Evolutionary conservation across 2,888 invertebrate genomes (phyloP), one percentile per base, ranked within the genome.

Genomic region (Mesorhabditis belari): DNA sequence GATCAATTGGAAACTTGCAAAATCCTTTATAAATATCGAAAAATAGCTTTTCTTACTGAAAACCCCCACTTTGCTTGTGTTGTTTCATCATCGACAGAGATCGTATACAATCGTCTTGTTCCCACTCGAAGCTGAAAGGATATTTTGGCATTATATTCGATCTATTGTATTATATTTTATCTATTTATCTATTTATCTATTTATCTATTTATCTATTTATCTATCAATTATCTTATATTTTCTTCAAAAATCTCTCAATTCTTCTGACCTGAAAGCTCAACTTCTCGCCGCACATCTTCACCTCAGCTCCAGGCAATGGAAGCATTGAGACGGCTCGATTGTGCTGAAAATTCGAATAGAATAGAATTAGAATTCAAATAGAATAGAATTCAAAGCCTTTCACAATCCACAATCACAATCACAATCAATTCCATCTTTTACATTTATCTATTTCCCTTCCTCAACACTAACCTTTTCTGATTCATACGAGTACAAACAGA

Each of bases 281-380:
- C 55, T 70, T 71, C 51, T 77, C 78, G 9, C 71, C 68, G 52
- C 65, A 65, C 44, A 71, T 65, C 28, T 65, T 63, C 5, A 71
- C 69, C 52, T 77, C 76, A 57, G 78, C 77, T 2, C 80, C 80
- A 5, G 80, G 70, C 9, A 80, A 67, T 0, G 80, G 80, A 5
- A 80, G 66, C 77, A 80, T 79, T 4, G 76, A 66, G 17, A 77
- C 54, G 5, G 80, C 80, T 3, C 65, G 65, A 0, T 61, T 62
- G 55, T 76, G 79, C 78, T 79, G 61, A 21, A 77, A 69, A 21
- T 55, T 27, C 53, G 28, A 19, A 26, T 29, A 21, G n/a, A n/a
- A n/a, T n/a, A n/a, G n/a, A n/a, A n/a, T n/a, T n/a, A n/a, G n/a
- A n/a, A n/a, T n/a, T n/a, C n/a, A n/a, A n/a, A n/a, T n/a, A n/a